These are phyloP conservation scores for Crossaster papposus DNA, from an alignment of 53 echinoderm and acorn worm species.

Conservation along the genomic window DNA sequence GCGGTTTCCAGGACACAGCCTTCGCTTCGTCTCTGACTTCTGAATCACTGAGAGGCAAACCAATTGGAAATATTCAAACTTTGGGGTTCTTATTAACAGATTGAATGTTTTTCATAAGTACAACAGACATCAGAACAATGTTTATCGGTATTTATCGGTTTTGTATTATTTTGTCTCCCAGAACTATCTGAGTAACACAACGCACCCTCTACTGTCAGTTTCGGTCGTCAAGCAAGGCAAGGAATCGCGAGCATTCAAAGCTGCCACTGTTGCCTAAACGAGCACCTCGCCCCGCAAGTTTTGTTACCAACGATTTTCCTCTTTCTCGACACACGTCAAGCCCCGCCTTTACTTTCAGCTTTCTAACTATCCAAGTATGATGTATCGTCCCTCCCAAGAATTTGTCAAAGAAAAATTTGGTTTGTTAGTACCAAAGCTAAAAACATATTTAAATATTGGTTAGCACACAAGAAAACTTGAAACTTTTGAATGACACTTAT, in stretches of 20 bases:
- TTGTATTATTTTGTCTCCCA: not conserved
- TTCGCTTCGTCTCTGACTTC: too few species aligned
- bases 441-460: not conserved
- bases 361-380: not conserved
- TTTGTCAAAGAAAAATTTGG: not conserved
- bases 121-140: not conserved
- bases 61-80: too few species aligned
- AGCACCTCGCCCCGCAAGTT: not conserved
- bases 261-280: constrained; percentile 8
- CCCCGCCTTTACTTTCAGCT: not conserved
- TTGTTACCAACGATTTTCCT: not conserved
- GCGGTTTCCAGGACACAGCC: too few species aligned
- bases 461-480: too few species aligned
- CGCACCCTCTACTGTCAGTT: constrained; percentile 64
- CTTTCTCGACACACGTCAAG: not conserved
- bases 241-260: constrained; percentile 53
- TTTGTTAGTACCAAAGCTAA: not conserved
- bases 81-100: too few species aligned
- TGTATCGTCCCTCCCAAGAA: not conserved
- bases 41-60: too few species aligned
- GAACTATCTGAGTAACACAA: constrained; percentile 70
- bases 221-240: constrained; percentile 61
- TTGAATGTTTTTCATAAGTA: too few species aligned
- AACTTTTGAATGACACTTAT: too few species aligned
- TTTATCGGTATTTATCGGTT: not conserved